Base-by-base conservation (phyloP, 2,113 vertebrate genomes). In the Planiliza haematocheilus region DNA sequence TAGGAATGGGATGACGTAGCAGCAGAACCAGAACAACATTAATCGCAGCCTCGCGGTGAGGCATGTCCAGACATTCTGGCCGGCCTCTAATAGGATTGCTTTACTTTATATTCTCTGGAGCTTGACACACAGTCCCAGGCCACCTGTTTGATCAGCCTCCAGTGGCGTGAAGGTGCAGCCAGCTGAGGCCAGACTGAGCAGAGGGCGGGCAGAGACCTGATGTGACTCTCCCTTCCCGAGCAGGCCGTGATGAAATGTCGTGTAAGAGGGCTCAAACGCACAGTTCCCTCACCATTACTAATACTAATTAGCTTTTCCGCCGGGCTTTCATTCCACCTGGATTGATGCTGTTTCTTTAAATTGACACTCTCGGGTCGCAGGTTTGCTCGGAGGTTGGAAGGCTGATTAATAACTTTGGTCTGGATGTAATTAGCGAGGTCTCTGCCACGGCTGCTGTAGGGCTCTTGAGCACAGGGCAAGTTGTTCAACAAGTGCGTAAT, bases 281-380 rank as follows among this genome's bases (percentile, higher is more conserved):
- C 41, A 8, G 59, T 53, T 72, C 53, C 60, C 38, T 56, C 56
- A 50, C 49, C 80, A 64, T 70, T 62, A 65, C 72, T 56, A 66
- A 57, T 10, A 68, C 65, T 85, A 86, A 90, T 89, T 72, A 77
- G 74, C 37, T 83, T 82, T 68, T 51, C 51, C 59, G 13, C 10
- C 39, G 56, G 49, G 55, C 79, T 82, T 79, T 82, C 63, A 78
- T 81, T 81, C 81, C 61, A 21, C 36, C 46, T 9, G 55, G 77
- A 79, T 77, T 62, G 55, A 75, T 82, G 63, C 63, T 51, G 55
- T 82, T 83, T 81, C 64, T 72, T 56, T 53, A 63, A 74, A 83
- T 70, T 90, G 79, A 87, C 84, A 72, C 49, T 56, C 45, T 59
- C 7, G 11, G 53, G 74, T 81, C 68, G 71, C 68, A 39, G 51